Evolutionary conservation across 2,888 invertebrate species (phyloP), one percentile per base, ranked within the genome.

Genomic region (Chydorus sphaericus): DNA sequence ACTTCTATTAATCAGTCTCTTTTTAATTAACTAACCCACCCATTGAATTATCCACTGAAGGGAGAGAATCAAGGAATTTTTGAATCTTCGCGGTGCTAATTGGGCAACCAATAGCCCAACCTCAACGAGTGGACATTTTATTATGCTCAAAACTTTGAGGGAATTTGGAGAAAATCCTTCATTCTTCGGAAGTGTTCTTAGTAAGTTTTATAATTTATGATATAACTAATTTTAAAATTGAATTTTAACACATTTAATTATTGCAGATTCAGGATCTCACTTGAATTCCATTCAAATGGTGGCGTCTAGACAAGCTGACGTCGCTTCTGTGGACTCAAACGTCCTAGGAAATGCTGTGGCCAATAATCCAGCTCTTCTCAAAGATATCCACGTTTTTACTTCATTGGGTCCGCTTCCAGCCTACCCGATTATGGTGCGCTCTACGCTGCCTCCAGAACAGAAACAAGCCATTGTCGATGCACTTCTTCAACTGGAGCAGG

Each of bases 321-420:
- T 77, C 67, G 78, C 80, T n/a, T 76, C 79, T 33, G 76, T 81
- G 48, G 80, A 80, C 66, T 77, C 80, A 16, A 77, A 75, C 44
- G 75, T 77, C 30, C 70, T 80, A 10, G 65, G 74, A 6, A 73
- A 73, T 61, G 73, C 75, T 57, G 75, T 76, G 62, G 73, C 73
- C 61, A 72, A 71, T 60, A 73, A 79, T 70, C 76, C 77, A 48
- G 75, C 76, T 64, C 71, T 74, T 53, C 75, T 75, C 23, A 75
- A 75, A 62, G 75, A 78, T 51, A 70, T 80, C 39, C 70, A 70
- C 50, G 72, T 77, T 10, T 67, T 83, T 61, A 75, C 75, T 60
- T 79, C 80, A 28, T 69, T 81, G 62, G 83, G 83, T 20, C 79
- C 80, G 18, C 67, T 82, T 38, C 81, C 82, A 2, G 77, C 81